phyloP scores from a whole-genome alignment of 2,113 vertebrate species.

The Poeciliopsis retropinna region DNA sequence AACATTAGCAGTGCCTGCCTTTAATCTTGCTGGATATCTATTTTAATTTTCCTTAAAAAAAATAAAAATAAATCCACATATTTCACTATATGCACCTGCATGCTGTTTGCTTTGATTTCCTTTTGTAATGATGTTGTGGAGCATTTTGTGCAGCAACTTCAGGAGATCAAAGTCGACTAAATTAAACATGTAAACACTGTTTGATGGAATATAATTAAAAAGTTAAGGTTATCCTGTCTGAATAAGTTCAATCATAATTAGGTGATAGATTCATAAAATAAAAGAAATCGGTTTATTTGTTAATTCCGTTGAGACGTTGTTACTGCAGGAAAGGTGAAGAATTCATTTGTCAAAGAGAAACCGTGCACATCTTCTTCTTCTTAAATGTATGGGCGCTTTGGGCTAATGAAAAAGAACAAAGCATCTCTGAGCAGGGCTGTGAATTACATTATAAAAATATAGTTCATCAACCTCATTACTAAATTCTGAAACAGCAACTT shows the following conservation, averaged over 20 bases:
- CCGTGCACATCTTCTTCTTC: constrained; percentile 17
- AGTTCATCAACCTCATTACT: constrained; percentile 12
- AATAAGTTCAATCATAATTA: constrained; percentile 77
- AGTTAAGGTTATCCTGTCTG: constrained; percentile 70
- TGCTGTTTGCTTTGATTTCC: constrained; percentile 53
- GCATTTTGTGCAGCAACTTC: constrained; percentile 45
- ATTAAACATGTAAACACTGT: constrained; percentile 70
- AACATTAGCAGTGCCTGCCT: constrained; percentile 37
- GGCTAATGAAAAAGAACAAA: constrained; percentile 36
- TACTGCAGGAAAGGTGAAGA: constrained; percentile 57
- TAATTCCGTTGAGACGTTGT: constrained; percentile 54
- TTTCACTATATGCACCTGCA: constrained; percentile 48
- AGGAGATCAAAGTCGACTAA: constrained; percentile 71
- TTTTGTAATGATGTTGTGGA: constrained; percentile 62
- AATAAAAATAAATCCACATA: constrained; percentile 7
- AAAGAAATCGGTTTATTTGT: constrained; percentile 58
- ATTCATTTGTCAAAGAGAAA: constrained; percentile 44
- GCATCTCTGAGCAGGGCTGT: neutral
- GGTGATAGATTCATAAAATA: constrained; percentile 63
- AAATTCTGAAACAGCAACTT: neutral
- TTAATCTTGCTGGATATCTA: constrained; percentile 50
- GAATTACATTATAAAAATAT: constrained; percentile 3
- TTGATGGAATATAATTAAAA: constrained; percentile 72
- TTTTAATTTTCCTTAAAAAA: constrained; percentile 23
- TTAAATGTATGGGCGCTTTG: constrained; percentile 7